Evolutionary conservation across 2,797 vertebrate species (phyloP), one percentile per base, ranked within the genome.

Genomic region (Geotrypetes seraphini): DNA sequence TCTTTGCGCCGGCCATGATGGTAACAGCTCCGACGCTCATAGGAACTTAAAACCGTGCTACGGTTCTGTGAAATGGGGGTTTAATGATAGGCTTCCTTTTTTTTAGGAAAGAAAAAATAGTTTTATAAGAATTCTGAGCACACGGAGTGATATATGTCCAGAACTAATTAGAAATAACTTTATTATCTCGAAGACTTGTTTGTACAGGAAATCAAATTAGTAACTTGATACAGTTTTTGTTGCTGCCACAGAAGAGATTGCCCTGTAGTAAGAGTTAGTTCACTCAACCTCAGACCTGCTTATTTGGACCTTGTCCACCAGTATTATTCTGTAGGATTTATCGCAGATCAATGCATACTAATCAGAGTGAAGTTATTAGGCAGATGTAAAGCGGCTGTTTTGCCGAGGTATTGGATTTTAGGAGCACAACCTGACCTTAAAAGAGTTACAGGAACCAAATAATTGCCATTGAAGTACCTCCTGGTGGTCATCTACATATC

Each of bases 401-500:
- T 31, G 18, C 39, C 58, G 19, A 28, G 45, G 53, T 66, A 49
- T 52, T 35, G 38, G 44, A 50, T 44, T 50, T 57, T 56, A 49
- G 25, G 29, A 66, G 33, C 16, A 46, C 53, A 59, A 36, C 14
- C 45, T 57, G 49, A 67, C 60, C 49, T 69, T 65, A 55, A 47
- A 51, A 37, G 56, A 46, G 52, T 60, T 47, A 51, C 36, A 53
- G 26, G 38, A 33, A 39, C 50, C 49, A 64, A 70, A 69, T 66
- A 60, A 66, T 57, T 56, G 54, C 57, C 42, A 58, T 58, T 78
- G 65, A 66, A 53, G 61, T 73, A 58, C 43, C 48, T 63, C 55
- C 46, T 49, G 49, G 54, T 50, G 40, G 67, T 67, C n/a, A 71
- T 54, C 45, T 53, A 58, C 69, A 66, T 66, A 70, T 50, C 42